phyloP scores from a whole-genome alignment of 2,888 invertebrate genomes.

The Chrysodeixis includens region DNA sequence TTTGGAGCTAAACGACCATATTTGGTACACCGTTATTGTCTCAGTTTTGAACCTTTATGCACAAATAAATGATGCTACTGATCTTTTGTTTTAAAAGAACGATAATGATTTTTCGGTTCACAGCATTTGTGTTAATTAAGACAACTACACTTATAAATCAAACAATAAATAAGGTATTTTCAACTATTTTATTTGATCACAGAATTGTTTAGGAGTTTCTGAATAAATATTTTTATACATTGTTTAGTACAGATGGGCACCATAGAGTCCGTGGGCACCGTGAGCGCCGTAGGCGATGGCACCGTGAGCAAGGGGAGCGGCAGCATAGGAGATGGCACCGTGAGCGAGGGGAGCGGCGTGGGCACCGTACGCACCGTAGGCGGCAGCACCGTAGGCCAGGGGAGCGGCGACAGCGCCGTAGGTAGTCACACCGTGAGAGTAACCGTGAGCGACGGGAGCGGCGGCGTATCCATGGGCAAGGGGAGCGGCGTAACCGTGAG shows the following conservation, averaged over 20 bases:
- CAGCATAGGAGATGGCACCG: conserved; percentile 51
- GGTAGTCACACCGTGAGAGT: conserved; percentile 31
- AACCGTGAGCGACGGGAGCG: conserved; percentile 53
- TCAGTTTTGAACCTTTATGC: not conserved
- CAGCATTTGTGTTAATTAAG: not conserved
- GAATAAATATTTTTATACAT: conserved; percentile 37
- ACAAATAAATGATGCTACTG: not conserved
- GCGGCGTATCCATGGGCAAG: conserved; percentile 58
- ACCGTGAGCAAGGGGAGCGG: conserved; percentile 51
- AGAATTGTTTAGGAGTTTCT: conserved; percentile 46
- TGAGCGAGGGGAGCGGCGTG: conserved; percentile 56
- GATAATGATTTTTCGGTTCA: not conserved
- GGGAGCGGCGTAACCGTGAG: conserved; percentile 54
- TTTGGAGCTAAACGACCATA: conserved; percentile 16
- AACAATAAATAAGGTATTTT: conserved; percentile 37
- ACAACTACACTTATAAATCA: conserved; percentile 6
- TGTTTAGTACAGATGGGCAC: conserved; percentile 45
- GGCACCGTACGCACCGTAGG: conserved; percentile 65
- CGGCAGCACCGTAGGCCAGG: conserved; percentile 63
- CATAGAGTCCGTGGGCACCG: conserved; percentile 34
- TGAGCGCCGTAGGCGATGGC: conserved; percentile 40
- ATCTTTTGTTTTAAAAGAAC: not conserved
- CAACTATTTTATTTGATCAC: conserved; percentile 55
- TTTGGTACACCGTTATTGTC: not conserved
- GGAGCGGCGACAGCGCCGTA: conserved; percentile 62